Evolutionary conservation across 2,888 invertebrate genomes (phyloP), one percentile per base, ranked within the genome.

Genomic region (Seladonia tumulorum): DNA sequence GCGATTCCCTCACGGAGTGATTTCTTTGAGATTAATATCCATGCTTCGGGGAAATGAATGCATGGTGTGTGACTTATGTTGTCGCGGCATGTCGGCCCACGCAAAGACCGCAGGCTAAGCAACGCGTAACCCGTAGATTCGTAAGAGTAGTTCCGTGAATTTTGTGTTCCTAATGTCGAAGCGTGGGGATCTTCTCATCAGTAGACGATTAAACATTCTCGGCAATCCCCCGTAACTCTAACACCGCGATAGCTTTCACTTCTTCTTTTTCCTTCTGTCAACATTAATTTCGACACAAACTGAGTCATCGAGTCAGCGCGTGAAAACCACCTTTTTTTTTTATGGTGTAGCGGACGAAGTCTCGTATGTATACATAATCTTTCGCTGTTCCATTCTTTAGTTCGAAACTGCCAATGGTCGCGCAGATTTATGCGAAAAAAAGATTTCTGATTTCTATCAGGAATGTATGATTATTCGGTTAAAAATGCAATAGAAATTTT

Each of bases 11-110:
- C 71, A n/a, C 25, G 60, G 53, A 84, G 73, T 42, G 75, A 68
- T 73, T 78, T 77, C 63, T 81, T 81, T 22, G 75, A 82, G 81
- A 87, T 90, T 87, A 85, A 90, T 89, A 85, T 71, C 66, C 71
- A 53, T 47, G 63, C 81, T 63, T 63, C 74, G 74, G 77, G 72
- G 77, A 82, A 81, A 66, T 66, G 83, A 84, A 84, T 83, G 86
- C 79, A 63, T 76, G 63, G 79, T 76, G 83, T 87, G 81, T 79
- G 74, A 87, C 75, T 73, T 71, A 74, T 66, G 39, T 53, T 63
- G 35, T 70, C 39, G 60, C 74, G 68, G 74, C 71, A 80, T 75
- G 71, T 78, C 73, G 80, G 45, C 42, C 49, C 49, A 77, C 78
- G 76, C 73, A 53, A 63, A 25, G 57, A 53, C 49, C 53, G 70